Conservation (phyloP, 2,888 invertebrate genomes). For the Spodoptera littoralis region DNA sequence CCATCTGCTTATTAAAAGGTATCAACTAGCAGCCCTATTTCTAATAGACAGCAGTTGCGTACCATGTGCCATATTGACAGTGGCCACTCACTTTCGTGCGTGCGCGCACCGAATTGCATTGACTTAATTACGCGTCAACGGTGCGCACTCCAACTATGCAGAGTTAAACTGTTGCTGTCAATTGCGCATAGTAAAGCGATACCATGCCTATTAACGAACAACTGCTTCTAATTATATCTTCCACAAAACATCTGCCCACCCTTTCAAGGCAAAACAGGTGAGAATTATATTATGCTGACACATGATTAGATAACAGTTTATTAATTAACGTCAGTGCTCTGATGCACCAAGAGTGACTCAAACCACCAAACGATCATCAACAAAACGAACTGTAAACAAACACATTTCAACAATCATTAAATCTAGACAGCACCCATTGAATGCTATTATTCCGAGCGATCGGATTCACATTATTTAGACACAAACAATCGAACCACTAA, state of each 20-base stretch:
- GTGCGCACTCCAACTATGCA: slow-evolving; percentile 54
- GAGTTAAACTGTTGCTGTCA: slow-evolving; percentile 49
- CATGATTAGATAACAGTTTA: slow-evolving; percentile 6
- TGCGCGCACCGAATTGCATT: slow-evolving; percentile 74
- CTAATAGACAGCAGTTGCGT: slow-evolving; percentile 62
- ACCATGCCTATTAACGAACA: slow-evolving; percentile 28
- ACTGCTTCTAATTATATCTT: slow-evolving; percentile 13
- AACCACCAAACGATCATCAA: slow-evolving; percentile 22
- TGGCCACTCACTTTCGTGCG: slow-evolving; percentile 82
- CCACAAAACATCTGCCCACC: too few relatives aligned
- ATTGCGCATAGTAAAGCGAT: slow-evolving; percentile 20
- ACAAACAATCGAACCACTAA: slow-evolving; percentile 58
- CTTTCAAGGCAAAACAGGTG: too few relatives aligned
- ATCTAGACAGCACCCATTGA: slow-evolving; percentile 31
- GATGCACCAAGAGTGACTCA: slow-evolving; percentile 14
- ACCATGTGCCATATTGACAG: slow-evolving; percentile 79
- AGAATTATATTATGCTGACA: too few relatives aligned
- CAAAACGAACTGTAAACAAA: slow-evolving; percentile 35
- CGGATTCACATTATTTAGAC: slow-evolving; percentile 58
- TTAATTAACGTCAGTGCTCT: not conserved
- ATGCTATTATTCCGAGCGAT: slow-evolving; percentile 49
- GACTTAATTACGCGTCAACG: slow-evolving; percentile 71
- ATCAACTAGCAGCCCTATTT: slow-evolving; percentile 51
- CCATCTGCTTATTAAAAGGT: too few relatives aligned
- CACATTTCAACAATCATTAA: slow-evolving; percentile 43